Conservation (phyloP, 2,888 invertebrate genomes). For the Scaptomyza parva region DNA sequence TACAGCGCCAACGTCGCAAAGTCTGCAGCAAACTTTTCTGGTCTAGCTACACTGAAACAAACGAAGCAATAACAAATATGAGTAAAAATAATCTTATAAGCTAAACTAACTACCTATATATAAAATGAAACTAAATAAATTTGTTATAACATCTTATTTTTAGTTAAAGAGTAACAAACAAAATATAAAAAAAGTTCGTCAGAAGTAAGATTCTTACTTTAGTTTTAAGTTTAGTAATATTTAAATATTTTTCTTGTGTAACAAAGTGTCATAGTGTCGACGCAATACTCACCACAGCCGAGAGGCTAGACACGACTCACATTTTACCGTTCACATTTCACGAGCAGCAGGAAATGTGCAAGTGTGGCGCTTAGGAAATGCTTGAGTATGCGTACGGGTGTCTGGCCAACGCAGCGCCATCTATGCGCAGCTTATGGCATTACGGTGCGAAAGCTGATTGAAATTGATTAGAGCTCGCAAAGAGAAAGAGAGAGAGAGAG, state of each 20-base stretch:
- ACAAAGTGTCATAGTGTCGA: conserved; percentile 4
- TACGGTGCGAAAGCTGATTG: conserved; percentile 35
- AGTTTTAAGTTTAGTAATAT: no score
- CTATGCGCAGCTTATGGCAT: conserved; percentile 51
- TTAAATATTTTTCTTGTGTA: no score
- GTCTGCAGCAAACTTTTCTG: conserved; percentile 56
- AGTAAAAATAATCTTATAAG: no score
- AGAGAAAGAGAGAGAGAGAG: no score
- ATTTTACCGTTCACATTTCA: conserved; percentile 6
- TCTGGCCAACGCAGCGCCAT: conserved; percentile 49
- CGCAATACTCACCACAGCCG: conserved; percentile 64
- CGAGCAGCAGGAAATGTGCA: conserved; percentile 58
- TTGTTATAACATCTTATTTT: no score
- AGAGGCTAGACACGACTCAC: conserved; percentile 39
- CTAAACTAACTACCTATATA: no score
- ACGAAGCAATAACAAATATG: neutral
- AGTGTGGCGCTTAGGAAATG: conserved; percentile 59
- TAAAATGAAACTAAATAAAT: no score
- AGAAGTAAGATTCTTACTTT: no score
- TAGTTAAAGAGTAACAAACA: no score
- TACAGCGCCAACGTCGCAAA: conserved; percentile 46
- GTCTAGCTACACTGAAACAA: conserved; percentile 39
- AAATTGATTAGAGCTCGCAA: conserved; percentile 41
- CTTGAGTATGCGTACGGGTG: conserved; percentile 33
- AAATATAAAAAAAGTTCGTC: no score